Evolutionary conservation across 2,888 invertebrate genomes (phyloP).

Genomic region (Aphidoletes aphidimyza): DNA sequence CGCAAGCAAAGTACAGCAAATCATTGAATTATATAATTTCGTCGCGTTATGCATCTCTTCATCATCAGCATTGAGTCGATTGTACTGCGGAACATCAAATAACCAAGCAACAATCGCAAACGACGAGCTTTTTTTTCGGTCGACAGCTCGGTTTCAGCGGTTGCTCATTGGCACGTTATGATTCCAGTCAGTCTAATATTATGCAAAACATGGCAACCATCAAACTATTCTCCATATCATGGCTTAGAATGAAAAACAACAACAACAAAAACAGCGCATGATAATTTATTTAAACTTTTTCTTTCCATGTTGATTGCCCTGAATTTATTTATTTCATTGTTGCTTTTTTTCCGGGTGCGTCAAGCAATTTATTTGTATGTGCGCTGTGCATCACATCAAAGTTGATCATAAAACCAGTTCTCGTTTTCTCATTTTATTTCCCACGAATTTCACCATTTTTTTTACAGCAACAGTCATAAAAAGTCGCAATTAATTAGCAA

Average conservation of each 20-base stretch:
- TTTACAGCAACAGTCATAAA: neutral
- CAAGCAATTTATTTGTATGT: conserved; percentile 1
- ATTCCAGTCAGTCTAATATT: neutral
- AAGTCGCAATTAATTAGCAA: conserved; percentile 20
- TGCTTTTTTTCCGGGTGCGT: neutral
- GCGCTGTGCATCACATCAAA: no score
- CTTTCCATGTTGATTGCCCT: conserved; percentile 20
- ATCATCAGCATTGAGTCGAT: no score
- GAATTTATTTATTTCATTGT: conserved; percentile 8
- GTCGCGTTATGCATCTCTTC: conserved; percentile 32
- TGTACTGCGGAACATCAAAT: no score
- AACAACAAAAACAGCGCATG: no score
- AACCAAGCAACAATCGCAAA: neutral
- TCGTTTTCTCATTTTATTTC: neutral
- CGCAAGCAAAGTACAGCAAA: neutral
- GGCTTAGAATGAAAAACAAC: neutral
- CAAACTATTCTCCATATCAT: neutral
- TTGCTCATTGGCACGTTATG: neutral
- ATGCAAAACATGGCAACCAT: neutral
- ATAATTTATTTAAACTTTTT: conserved; percentile 49
- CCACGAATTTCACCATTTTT: neutral
- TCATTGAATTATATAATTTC: conserved; percentile 43
- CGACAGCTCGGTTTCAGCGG: neutral
- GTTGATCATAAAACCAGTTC: neutral
- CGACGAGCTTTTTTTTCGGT: neutral